Percentiles rank a stretch among this genome's conserved stretches.
phyloP scores from a whole-genome alignment of 2,113 vertebrate species.

The Anthoscopus minutus region DNA sequence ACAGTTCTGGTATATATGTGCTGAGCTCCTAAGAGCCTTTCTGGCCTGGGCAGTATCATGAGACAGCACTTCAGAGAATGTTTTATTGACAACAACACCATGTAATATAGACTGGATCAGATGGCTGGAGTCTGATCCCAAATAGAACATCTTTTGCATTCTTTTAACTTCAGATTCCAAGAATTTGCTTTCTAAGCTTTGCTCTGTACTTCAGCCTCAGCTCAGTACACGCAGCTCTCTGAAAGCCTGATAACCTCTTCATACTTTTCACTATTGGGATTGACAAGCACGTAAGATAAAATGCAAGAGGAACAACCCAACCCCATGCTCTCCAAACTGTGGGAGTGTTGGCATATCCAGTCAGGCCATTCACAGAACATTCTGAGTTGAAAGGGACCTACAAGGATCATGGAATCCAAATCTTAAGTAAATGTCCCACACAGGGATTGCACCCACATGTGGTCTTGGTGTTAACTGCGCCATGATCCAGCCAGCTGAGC shows the following conservation, averaged over 20 bases:
- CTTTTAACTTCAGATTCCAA: background rate
- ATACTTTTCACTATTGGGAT: background rate
- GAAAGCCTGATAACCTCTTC: background rate
- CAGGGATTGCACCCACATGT: background rate
- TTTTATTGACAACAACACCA: background rate
- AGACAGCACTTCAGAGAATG: background rate
- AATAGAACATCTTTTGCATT: background rate
- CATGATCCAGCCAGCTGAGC: background rate
- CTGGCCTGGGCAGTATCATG: background rate
- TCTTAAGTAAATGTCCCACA: background rate
- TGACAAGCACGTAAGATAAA: background rate
- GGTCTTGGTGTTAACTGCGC: background rate
- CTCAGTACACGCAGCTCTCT: background rate
- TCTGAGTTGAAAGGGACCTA: background rate
- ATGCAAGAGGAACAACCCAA: background rate
- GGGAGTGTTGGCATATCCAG: background rate
- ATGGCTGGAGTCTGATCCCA: background rate
- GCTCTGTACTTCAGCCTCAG: background rate
- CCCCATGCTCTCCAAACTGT: background rate
- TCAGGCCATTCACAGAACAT: background rate
- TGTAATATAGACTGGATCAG: background rate
- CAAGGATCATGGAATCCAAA: background rate
- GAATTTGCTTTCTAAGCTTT: background rate
- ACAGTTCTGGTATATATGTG: background rate
- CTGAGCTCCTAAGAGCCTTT: background rate